Conservation (phyloP, 1,140 invertebrate genomes). For the Scaptomyza hsui region DNA sequence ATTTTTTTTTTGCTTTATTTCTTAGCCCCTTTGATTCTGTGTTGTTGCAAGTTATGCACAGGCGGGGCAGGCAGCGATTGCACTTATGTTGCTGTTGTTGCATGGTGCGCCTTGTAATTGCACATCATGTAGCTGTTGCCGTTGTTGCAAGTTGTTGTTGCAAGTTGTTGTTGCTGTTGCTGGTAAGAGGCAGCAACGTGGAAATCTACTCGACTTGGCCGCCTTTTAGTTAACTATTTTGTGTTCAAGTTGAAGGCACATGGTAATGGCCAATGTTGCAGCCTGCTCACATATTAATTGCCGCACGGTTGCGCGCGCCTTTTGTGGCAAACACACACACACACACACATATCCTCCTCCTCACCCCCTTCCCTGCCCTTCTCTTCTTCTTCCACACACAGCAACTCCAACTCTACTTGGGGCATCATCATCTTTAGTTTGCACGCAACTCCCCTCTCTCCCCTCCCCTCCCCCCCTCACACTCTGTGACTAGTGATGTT, state of each 20-base stretch:
- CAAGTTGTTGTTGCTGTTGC: constrained; percentile 65
- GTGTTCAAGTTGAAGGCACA: constrained; percentile 82
- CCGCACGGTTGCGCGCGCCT: constrained; percentile 79
- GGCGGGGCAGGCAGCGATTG: constrained; percentile 54
- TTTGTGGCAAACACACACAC: constrained; percentile 56
- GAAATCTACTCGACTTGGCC: constrained; percentile 19
- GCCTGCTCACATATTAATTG: constrained; percentile 81
- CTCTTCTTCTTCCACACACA: not conserved
- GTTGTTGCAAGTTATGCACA: constrained; percentile 52
- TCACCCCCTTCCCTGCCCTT: not conserved
- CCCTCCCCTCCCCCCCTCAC: no score
- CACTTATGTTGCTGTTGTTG: constrained; percentile 63
- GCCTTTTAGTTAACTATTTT: constrained; percentile 82
- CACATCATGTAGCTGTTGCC: constrained; percentile 80
- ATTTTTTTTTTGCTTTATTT: constrained; percentile 51
- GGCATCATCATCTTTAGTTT: constrained; percentile 7
- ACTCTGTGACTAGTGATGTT: constrained; percentile 9
- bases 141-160: constrained; percentile 34
- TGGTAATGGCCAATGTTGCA: constrained; percentile 81
- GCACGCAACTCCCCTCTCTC: constrained; percentile 9
- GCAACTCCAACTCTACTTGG: constrained; percentile 1
- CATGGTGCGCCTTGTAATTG: constrained; percentile 75
- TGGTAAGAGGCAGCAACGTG: constrained; percentile 44
- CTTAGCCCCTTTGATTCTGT: constrained; percentile 28
- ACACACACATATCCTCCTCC: constrained; percentile 3